Base-by-base conservation (phyloP, 2,888 invertebrate species). In the Hirtodrosophila cameraria region DNA sequence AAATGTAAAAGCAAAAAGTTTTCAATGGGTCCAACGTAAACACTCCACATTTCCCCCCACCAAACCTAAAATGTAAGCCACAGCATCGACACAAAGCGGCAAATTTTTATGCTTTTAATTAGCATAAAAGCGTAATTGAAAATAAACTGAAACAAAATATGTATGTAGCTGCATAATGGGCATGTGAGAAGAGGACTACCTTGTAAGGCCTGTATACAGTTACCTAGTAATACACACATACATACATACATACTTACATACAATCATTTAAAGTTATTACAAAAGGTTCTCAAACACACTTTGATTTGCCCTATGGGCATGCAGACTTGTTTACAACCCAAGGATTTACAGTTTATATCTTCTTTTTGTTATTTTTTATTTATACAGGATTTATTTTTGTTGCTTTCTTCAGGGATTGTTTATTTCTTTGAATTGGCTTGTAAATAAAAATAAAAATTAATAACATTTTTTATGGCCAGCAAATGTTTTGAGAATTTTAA, bases 61-160 rank as follows among this genome's bases (percentile, higher is more conserved):
- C 3, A 6, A 13, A 3, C 41, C 1, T 20, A 6, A 12, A 63
- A 36, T 61, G 43, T 42, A 61, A 66, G 45, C 63, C 55, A 28
- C 52, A 43, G 57, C 36, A 41, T 33, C 45, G 45, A 36, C 36
- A 12, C n/a, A 43, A 73, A 69, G 72, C 55, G 42, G 60, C 46
- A 61, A 49, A 54, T 62, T 75, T 64, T 65, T 64, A 65, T 67
- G 59, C 69, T 80, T 82, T 76, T 86, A 86, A 82, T 86, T 83
- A 83, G 77, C 77, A 74, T 80, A 75, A 86, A 83, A 80, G 71
- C 72, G 63, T 86, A 79, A 82, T 83, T 83, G 74, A 79, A 76
- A 86, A 80, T 86, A 74, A 76, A 75, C 71, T 76, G 74, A 68
- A 73, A 73, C 52, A 49, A 67, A 73, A 70, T 67, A 66, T 39